A percentile compares a stretch with the other conserved stretches of the same genome.
phyloP scores from a whole-genome alignment of 2,888 invertebrate genomes.

The Vandiemenella viatica region DNA sequence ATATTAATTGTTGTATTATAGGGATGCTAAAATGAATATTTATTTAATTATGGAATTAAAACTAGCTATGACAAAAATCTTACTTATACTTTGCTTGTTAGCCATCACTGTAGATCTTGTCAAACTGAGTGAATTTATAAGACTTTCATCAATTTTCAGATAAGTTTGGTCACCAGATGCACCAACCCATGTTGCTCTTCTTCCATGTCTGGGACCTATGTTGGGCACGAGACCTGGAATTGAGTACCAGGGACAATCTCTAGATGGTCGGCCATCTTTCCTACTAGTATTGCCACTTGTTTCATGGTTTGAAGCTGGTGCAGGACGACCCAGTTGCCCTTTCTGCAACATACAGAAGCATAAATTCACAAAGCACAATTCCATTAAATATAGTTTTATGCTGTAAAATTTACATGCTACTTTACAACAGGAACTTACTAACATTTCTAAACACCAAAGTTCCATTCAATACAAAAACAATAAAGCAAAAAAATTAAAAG shows the following conservation, averaged over 20 bases:
- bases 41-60: no score
- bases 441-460: no score
- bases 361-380: no score
- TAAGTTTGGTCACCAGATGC: constrained; percentile 95
- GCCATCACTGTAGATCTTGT: constrained; percentile 79
- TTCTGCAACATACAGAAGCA: constrained; percentile 34
- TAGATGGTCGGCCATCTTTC: constrained; percentile 25
- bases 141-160: constrained; percentile 76
- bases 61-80: no score
- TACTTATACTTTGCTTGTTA: constrained; percentile 69
- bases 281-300: constrained; percentile 5
- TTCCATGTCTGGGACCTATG: constrained; percentile 70
- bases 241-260: constrained; percentile 51
- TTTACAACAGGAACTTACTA: no score
- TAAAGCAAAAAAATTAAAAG: no score
- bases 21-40: background rate
- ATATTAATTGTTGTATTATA: constrained; percentile 5
- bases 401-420: no score
- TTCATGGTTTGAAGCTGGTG: constrained; percentile 7
- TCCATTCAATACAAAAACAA: no score
- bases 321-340: constrained; percentile 43
- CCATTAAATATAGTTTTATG: no score
- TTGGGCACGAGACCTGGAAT: constrained; percentile 62
- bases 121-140: constrained; percentile 82
- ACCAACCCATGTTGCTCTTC: constrained; percentile 83